Percentiles rank a stretch among this genome's conserved stretches.
Evolutionary conservation across 2,797 vertebrate species (phyloP).

Genomic region (Tapera naevia): DNA sequence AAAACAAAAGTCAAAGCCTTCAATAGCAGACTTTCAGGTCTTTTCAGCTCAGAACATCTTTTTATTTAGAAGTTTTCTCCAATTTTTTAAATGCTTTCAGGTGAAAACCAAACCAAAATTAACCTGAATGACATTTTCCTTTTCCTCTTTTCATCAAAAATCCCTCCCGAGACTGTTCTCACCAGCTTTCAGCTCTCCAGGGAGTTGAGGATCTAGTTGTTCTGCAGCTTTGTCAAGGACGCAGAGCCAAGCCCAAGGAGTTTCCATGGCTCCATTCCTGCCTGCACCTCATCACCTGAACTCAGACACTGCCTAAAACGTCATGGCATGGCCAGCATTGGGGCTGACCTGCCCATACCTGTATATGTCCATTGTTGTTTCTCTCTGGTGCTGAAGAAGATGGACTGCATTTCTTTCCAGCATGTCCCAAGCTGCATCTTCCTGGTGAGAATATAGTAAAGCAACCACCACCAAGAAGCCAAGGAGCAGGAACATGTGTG

Average conservation of each 20-base stretch:
- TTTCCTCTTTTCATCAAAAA: neutral
- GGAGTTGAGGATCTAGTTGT: accelerated
- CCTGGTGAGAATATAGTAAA: neutral
- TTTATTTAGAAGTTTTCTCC: neutral
- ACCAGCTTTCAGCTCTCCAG: neutral
- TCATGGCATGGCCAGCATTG: accelerated
- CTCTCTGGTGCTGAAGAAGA: neutral
- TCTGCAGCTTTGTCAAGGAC: neutral
- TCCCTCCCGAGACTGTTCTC: neutral
- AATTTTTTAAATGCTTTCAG: neutral
- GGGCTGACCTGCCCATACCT: neutral
- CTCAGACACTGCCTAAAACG: neutral
- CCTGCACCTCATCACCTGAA: neutral
- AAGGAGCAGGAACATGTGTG: neutral
- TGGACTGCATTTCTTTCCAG: neutral
- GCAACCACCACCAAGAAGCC: neutral
- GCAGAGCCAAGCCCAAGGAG: neutral
- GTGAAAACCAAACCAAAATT: slow-evolving; percentile 18
- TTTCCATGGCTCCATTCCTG: accelerated
- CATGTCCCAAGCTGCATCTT: neutral
- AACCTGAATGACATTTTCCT: neutral
- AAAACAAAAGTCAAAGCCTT: slow-evolving; percentile 30
- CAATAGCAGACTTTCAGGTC: neutral
- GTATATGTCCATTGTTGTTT: neutral
- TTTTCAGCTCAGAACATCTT: slow-evolving; percentile 20